phyloP scores from a whole-genome alignment of 2,113 vertebrate species.

The Sclerurus mexicanus region DNA sequence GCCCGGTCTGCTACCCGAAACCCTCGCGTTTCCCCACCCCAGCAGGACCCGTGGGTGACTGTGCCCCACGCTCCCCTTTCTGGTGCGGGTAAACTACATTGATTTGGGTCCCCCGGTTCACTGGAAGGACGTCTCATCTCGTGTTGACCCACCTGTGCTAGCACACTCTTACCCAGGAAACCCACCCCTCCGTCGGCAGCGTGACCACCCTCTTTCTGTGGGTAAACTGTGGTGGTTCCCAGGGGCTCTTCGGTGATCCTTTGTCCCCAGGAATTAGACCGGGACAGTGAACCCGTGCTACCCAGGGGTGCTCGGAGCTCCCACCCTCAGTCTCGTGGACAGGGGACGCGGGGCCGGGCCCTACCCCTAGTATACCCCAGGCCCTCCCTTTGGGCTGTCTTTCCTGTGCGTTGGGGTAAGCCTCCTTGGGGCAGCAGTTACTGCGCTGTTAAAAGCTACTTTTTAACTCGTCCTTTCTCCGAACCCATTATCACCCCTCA shows the following conservation, averaged over 20 bases:
- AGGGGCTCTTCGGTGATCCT: background rate
- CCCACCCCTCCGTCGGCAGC: background rate
- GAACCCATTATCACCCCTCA: background rate
- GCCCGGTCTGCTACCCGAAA: background rate
- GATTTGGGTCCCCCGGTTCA: accelerated
- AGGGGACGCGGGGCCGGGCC: accelerated
- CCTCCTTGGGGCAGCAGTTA: background rate
- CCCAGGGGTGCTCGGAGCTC: background rate
- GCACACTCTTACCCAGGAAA: background rate
- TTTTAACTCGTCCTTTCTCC: background rate
- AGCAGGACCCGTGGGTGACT: accelerated
- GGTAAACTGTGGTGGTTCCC: background rate
- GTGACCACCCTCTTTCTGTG: background rate
- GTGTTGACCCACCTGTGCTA: background rate
- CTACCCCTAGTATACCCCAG: accelerated
- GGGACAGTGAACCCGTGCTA: accelerated
- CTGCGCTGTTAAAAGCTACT: background rate
- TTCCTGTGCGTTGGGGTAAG: background rate
- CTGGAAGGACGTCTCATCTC: background rate
- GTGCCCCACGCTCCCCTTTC: background rate
- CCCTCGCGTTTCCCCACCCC: no score
- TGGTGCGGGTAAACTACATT: accelerated
- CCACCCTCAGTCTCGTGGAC: background rate
- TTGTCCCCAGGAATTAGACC: background rate
- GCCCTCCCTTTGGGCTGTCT: background rate